A percentile compares a stretch with the other conserved stretches of the same genome.
phyloP scores from a whole-genome alignment of 2,797 vertebrate genomes.

The Acanthornis magna region DNA sequence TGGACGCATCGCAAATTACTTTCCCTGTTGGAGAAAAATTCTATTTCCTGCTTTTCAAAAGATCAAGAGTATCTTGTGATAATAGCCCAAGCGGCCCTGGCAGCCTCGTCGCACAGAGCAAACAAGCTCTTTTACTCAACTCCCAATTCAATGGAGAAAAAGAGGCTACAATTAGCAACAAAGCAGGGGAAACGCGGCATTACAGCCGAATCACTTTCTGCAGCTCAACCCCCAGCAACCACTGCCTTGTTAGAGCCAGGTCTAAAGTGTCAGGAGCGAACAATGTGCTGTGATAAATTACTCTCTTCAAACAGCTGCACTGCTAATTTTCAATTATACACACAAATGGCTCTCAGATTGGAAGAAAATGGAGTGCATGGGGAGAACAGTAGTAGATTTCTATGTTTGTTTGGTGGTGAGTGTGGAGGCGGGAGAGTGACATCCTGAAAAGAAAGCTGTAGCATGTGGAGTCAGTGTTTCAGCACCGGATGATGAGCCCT shows the following conservation, averaged over 20 bases:
- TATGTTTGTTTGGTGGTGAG: constrained; percentile 84
- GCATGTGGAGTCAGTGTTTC: constrained; percentile 65
- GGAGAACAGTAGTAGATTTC: constrained; percentile 85
- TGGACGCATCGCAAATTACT: constrained; percentile 99
- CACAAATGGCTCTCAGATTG: constrained; percentile 97
- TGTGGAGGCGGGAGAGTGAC: constrained; percentile 79
- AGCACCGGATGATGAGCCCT: constrained; percentile 55
- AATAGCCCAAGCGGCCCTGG: constrained; percentile 96
- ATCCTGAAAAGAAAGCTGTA: constrained; percentile 74
- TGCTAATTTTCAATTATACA: constrained; percentile 99
- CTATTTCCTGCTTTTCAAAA: constrained; percentile 99
- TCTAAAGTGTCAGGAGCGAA: constrained; percentile 96
- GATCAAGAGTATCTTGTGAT: constrained; percentile 99
- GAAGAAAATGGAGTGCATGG: constrained; percentile 92
- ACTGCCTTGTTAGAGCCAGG: constrained; percentile 94
- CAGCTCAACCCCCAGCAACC: constrained; percentile 88
- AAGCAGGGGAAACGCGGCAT: constrained; percentile 92
- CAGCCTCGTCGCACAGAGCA: constrained; percentile 92
- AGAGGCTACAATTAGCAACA: constrained; percentile 94
- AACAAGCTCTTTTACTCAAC: constrained; percentile 99
- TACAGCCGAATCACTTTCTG: constrained; percentile 90
- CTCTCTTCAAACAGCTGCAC: constrained; percentile 95
- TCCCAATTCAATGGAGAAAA: constrained; percentile 96
- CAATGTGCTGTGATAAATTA: constrained; percentile 99
- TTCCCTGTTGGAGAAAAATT: constrained; percentile 94